A percentile compares a stretch with the other conserved stretches of the same genome.
These are phyloP conservation scores for Macrosteles quadrilineatus DNA, from an alignment of 1,140 invertebrate species.

Conservation along the genomic window DNA sequence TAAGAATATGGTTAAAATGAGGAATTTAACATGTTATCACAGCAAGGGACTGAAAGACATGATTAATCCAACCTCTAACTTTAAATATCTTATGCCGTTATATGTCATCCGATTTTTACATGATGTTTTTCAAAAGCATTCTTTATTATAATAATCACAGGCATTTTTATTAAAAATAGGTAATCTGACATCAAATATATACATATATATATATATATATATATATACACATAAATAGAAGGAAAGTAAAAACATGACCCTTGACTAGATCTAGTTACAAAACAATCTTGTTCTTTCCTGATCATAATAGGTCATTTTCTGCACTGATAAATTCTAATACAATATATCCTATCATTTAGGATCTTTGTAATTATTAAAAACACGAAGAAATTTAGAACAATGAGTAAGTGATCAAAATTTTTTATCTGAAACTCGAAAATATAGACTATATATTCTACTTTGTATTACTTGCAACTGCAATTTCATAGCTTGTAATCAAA, in stretches of 20 bases:
- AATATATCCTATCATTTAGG: slow-evolving; percentile 12
- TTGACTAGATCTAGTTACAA: slow-evolving; percentile 33
- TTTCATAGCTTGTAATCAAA: too few relatives aligned
- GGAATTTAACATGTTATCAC: slow-evolving; percentile 28
- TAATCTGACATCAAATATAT: slow-evolving; percentile 32
- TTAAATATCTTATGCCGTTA: not conserved
- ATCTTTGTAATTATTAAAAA: not conserved
- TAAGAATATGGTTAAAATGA: not conserved
- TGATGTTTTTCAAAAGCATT: slow-evolving; percentile 9
- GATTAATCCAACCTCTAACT: slow-evolving; percentile 20
- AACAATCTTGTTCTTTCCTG: slow-evolving; percentile 21
- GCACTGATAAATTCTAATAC: slow-evolving; percentile 9
- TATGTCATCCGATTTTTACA: slow-evolving; percentile 1
- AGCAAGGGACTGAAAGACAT: slow-evolving; percentile 35
- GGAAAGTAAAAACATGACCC: slow-evolving; percentile 28
- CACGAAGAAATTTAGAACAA: not conserved
- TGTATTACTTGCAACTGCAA: too few relatives aligned
- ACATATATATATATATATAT: slow-evolving; percentile 30
- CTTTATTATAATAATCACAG: slow-evolving; percentile 29
- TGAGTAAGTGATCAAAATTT: too few relatives aligned
- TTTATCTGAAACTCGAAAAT: too few relatives aligned
- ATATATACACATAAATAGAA: slow-evolving; percentile 29
- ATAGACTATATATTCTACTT: too few relatives aligned
- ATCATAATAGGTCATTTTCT: slow-evolving; percentile 4
- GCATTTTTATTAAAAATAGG: slow-evolving; percentile 33